A percentile compares a stretch with the other conserved stretches of the same genome.
These are phyloP conservation scores for Ceratina japonica DNA, from an alignment of 1,140 invertebrate species.

Conservation along the genomic window DNA sequence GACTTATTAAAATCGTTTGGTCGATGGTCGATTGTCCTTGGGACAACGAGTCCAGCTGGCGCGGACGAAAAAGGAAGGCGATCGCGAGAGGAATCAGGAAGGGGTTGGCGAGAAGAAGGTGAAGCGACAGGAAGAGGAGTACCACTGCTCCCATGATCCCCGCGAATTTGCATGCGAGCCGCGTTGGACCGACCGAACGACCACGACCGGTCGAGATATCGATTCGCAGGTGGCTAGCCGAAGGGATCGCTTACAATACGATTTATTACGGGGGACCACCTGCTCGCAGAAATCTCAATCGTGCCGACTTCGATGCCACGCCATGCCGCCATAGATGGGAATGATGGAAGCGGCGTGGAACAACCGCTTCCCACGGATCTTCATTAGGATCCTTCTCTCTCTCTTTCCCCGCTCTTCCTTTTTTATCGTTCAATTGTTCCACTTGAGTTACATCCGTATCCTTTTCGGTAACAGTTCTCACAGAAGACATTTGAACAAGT, in stretches of 20 bases:
- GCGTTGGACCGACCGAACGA: constrained; percentile 63
- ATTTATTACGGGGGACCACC: constrained; percentile 77
- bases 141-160: constrained; percentile 53
- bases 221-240: constrained; percentile 76
- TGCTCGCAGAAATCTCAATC: constrained; percentile 76
- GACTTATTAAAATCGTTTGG: background rate
- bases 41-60: background rate
- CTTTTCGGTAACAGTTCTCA: background rate
- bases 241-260: constrained; percentile 76
- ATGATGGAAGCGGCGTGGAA: constrained; percentile 52
- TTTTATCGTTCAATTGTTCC: constrained; percentile 13
- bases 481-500: too few relatives aligned
- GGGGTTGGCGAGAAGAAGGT: constrained; percentile 7
- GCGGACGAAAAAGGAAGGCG: background rate
- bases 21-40: background rate
- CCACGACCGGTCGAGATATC: constrained; percentile 66
- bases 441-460: background rate
- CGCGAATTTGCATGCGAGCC: constrained; percentile 71
- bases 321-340: constrained; percentile 58
- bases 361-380: constrained; percentile 56
- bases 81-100: background rate
- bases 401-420: background rate
- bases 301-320: constrained; percentile 46
- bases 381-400: constrained; percentile 47
- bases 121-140: constrained; percentile 50